Percentiles rank a stretch among this genome's conserved stretches.
Conservation (phyloP, 2,113 vertebrate species). For the Corythoichthys intestinalis region DNA sequence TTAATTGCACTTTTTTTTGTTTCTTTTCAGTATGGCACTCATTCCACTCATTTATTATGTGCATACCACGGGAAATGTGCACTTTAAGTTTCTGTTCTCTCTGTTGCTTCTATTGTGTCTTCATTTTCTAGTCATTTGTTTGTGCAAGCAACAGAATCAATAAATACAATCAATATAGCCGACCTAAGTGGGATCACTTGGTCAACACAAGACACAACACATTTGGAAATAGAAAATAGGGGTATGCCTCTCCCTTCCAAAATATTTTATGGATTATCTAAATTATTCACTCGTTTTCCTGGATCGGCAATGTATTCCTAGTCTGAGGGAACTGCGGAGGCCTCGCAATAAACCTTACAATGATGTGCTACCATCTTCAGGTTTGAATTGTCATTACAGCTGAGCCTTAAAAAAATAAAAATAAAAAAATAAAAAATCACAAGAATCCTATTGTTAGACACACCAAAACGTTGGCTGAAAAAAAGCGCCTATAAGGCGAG, state of each 20-base stretch:
- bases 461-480: too few species aligned
- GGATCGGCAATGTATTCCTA: background rate
- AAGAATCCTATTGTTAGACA: too few species aligned
- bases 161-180: background rate
- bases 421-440: too few species aligned
- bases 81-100: too few species aligned
- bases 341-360: background rate
- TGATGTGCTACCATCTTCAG: conserved; percentile 55
- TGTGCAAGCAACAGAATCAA: background rate
- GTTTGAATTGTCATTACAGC: conserved; percentile 10
- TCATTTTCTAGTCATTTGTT: background rate
- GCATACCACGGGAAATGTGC: too few species aligned
- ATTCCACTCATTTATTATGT: too few species aligned
- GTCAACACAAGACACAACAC: background rate
- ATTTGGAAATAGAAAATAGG: background rate
- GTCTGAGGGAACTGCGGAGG: background rate
- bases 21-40: too few species aligned
- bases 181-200: background rate
- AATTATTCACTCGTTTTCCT: background rate
- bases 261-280: background rate
- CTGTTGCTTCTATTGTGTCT: too few species aligned
- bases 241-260: background rate
- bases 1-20: too few species aligned
- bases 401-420: background rate
- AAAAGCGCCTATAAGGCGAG: too few species aligned